A percentile compares a stretch with the other conserved stretches of the same genome.
Conservation (phyloP, 2,888 invertebrate genomes). For the Tachina lurida region DNA sequence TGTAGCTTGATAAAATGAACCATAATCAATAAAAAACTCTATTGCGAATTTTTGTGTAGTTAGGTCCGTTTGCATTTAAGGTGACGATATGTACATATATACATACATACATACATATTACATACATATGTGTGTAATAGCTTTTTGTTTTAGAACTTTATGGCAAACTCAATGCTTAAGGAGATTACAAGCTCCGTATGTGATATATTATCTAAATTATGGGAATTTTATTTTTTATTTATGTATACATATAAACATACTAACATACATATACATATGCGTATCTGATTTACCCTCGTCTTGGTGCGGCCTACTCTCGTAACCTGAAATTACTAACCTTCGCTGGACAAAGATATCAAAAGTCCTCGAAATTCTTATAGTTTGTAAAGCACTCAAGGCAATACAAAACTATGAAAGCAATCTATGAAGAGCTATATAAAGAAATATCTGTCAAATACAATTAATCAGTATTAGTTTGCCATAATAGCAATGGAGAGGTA, state of each 20-base stretch:
- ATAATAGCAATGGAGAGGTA: constrained; percentile 21
- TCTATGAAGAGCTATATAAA: constrained; percentile 43
- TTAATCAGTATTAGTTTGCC: constrained; percentile 30
- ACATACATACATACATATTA: not conserved
- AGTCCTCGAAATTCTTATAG: constrained; percentile 41
- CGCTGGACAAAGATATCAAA: constrained; percentile 47
- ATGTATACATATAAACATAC: not conserved
- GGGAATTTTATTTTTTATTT: not conserved
- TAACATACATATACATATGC: not conserved
- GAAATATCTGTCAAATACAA: not conserved
- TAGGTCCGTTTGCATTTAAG: too few relatives aligned
- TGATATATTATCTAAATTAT: constrained; percentile 1
- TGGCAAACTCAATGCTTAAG: not conserved
- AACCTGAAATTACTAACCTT: constrained; percentile 58
- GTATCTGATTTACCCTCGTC: not conserved
- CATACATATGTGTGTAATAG: not conserved
- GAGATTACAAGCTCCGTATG: constrained; percentile 5
- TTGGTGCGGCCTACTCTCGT: constrained; percentile 35
- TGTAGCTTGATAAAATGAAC: too few relatives aligned
- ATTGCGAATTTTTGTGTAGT: too few relatives aligned
- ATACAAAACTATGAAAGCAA: not conserved
- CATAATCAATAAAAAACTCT: too few relatives aligned
- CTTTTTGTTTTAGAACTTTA: constrained; percentile 12
- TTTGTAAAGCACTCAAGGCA: constrained; percentile 19
- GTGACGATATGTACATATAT: not conserved